Base-by-base conservation (phyloP, 2,888 invertebrate species). In the Hemithea aestivaria region DNA sequence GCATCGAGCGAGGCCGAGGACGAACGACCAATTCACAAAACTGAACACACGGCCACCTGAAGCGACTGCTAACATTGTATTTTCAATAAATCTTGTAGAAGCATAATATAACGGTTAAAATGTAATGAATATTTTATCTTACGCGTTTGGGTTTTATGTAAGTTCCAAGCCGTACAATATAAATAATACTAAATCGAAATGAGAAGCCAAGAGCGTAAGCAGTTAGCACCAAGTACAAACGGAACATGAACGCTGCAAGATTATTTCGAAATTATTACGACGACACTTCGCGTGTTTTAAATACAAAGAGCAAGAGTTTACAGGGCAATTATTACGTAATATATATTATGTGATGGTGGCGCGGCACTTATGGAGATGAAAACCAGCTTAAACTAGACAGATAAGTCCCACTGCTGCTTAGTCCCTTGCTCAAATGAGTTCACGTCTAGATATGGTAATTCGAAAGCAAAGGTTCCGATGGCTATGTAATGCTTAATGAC, bases 1-100 rank as follows among this genome's bases (percentile, higher is more conserved):
- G 84, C 73, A 62, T 53, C 56, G 61, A 65, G 71, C 85, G 77
- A 87, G 84, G 85, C 76, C 84, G 83, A 82, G 83, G 84, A 78
- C 84, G 73, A 62, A 60, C 69, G 67, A 68, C 73, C 77, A 79
- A 83, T 84, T 80, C 81, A 77, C 72, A 70, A 75, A 76, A 72
- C 46, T 63, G 66, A 71, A 70, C 70, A 63, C 64, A 66, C 62
- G 61, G 65, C 59, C 60, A 58, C 62, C 73, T 64, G 68, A 67
- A 68, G 69, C 66, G 63, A 62, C 72, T 55, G 62, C 72, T 55
- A 60, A 63, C 57, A 55, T 59, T 65, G 46, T 36, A 38, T 50
- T 48, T 33, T 48, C 46, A 46, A 47, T 47, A 34, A 26, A 33
- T 36, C 33, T 48, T 35, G 41, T 45, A 48, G 27, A 33, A 45